phyloP scores from a whole-genome alignment of 1,140 invertebrate species.

The Hycleus phaleratus region DNA sequence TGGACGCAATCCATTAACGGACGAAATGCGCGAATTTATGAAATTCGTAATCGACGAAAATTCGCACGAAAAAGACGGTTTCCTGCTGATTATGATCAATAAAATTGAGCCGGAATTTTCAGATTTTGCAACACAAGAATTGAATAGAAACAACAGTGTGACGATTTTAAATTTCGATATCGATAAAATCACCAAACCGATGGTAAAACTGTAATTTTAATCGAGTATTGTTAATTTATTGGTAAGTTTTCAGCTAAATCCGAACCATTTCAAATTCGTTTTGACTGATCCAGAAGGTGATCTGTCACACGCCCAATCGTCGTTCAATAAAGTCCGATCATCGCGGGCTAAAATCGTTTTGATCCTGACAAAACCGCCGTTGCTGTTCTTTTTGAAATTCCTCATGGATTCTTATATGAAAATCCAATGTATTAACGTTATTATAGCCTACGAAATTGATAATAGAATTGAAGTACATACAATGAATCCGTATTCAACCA shows the following conservation, averaged over 20 bases:
- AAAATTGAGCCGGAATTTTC: constrained; percentile 4
- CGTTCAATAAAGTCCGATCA: neutral
- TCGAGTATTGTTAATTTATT: neutral
- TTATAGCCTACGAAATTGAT: constrained; percentile 3
- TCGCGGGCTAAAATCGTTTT: constrained; percentile 4
- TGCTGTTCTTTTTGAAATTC: neutral
- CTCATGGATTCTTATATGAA: neutral
- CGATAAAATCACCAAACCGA: neutral
- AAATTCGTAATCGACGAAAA: constrained; percentile 1
- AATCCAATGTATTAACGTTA: constrained; percentile 5
- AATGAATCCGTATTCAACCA: neutral
- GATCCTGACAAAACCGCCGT: neutral
- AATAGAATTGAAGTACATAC: constrained; percentile 1
- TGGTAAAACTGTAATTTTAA: neutral
- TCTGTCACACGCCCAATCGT: neutral
- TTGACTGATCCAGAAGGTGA: constrained; percentile 1
- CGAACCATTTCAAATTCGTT: constrained; percentile 8
- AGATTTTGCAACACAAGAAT: neutral
- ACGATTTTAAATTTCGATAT: constrained; percentile 1
- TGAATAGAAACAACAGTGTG: neutral
- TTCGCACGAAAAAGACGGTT: constrained; percentile 1
- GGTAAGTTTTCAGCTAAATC: neutral
- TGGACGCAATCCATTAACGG: neutral
- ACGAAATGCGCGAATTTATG: constrained; percentile 5
- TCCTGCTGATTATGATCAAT: neutral